Percentiles rank a stretch among this genome's conserved stretches.
phyloP scores from a whole-genome alignment of 2,113 vertebrate species.

The Labeo catla region DNA sequence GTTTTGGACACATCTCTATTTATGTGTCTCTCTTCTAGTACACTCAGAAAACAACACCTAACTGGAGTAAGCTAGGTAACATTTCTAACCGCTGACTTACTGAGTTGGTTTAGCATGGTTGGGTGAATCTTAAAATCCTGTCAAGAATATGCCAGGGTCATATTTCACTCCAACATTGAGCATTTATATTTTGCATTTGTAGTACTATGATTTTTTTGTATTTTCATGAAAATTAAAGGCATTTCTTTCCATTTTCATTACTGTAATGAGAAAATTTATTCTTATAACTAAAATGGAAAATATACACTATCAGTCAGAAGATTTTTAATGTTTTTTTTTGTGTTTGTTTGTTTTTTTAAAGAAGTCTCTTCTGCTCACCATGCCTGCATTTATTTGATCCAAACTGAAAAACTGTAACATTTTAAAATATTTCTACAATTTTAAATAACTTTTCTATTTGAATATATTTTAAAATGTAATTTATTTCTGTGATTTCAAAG shows the following conservation, averaged over 20 bases:
- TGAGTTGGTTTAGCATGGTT: neutral
- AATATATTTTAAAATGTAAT: too few relatives aligned
- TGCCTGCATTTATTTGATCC: too few relatives aligned
- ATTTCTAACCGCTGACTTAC: neutral
- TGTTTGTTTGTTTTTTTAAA: too few relatives aligned
- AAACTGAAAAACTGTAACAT: too few relatives aligned
- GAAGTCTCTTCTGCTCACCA: too few relatives aligned
- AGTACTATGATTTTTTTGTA: neutral
- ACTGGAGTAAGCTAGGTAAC: neutral
- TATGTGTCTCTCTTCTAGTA: conserved; percentile 24
- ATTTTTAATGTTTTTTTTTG: too few relatives aligned
- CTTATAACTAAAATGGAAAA: too few relatives aligned
- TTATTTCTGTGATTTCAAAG: too few relatives aligned
- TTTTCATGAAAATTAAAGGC: neutral
- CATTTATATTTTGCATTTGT: neutral
- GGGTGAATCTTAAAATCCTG: conserved; percentile 3
- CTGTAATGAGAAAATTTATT: neutral
- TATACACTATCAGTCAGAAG: too few relatives aligned
- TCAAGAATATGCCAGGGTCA: neutral
- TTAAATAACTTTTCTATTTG: too few relatives aligned
- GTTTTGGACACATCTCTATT: conserved; percentile 15
- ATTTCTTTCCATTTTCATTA: neutral
- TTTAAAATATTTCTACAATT: too few relatives aligned
- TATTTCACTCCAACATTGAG: neutral
- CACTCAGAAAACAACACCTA: neutral